Percentiles rank a stretch among this genome's conserved stretches.
These are phyloP conservation scores for Aphelenchoides avenae DNA, from an alignment of 1,140 invertebrate genomes.

Conservation along the genomic window DNA sequence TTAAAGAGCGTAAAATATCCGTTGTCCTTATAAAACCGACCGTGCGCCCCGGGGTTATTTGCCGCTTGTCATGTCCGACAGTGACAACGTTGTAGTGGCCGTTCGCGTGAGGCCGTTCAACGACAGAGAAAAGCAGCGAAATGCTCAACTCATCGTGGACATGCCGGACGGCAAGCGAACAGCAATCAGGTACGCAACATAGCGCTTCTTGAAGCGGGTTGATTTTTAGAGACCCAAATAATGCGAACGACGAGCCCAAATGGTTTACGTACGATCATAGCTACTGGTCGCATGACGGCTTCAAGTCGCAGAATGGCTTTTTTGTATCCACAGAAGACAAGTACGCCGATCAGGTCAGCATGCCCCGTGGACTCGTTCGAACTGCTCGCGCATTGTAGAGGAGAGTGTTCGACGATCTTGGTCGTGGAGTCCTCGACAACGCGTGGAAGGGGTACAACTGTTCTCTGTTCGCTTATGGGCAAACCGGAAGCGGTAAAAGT, in stretches of 20 bases:
- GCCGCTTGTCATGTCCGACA: no score
- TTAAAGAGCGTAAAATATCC: no score
- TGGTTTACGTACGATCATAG: constrained; percentile 66
- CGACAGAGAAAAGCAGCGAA: constrained; percentile 65
- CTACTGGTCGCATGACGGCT: constrained; percentile 69
- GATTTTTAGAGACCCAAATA: constrained; percentile 60
- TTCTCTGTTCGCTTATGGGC: constrained; percentile 68
- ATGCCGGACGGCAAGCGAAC: constrained; percentile 65
- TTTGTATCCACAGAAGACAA: constrained; percentile 61
- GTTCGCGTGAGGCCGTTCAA: constrained; percentile 68
- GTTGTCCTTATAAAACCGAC: no score
- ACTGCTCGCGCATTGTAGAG: constrained; percentile 56
- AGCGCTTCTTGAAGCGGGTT: not conserved
- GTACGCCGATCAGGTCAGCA: constrained; percentile 49
- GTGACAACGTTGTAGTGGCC: constrained; percentile 66
- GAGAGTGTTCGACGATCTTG: constrained; percentile 66
- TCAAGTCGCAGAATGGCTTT: constrained; percentile 63
- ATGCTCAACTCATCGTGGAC: constrained; percentile 64
- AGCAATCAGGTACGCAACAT: constrained; percentile 58
- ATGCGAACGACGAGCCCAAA: constrained; percentile 61
- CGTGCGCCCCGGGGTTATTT: no score
- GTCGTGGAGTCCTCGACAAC: constrained; percentile 66
- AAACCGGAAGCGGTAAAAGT: constrained; percentile 68
- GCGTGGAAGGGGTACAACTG: constrained; percentile 69
- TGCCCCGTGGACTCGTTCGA: not conserved